Evolutionary conservation across 2,113 vertebrate genomes (phyloP).

Genomic region (Hoplias malabaricus): DNA sequence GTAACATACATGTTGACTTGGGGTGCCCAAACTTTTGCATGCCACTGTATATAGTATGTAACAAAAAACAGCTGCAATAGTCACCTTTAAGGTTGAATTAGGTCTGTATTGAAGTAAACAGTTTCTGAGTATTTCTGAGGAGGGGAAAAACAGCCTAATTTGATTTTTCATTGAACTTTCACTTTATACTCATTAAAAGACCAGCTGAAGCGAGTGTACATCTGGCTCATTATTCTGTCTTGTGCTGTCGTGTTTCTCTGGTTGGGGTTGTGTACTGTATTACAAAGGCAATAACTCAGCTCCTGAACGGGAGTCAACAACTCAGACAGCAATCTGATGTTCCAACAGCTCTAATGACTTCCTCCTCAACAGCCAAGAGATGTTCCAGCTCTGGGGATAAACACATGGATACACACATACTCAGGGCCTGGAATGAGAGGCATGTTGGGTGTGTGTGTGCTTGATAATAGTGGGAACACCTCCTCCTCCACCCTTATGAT

Average conservation of each 20-base stretch:
- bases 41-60: too few relatives aligned
- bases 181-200: not conserved
- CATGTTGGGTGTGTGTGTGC: not conserved
- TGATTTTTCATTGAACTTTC: not conserved
- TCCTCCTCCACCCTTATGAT: not conserved
- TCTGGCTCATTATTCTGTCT: not conserved
- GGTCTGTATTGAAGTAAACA: too few relatives aligned
- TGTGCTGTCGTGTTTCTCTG: not conserved
- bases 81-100: too few relatives aligned
- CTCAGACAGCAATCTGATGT: slow-evolving; percentile 23
- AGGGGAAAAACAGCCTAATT: not conserved
- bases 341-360: slow-evolving; percentile 28
- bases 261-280: not conserved
- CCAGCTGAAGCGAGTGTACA: too few relatives aligned
- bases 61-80: too few relatives aligned
- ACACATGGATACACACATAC: slow-evolving; percentile 29
- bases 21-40: too few relatives aligned
- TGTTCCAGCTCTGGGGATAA: slow-evolving; percentile 6
- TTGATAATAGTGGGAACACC: slow-evolving; percentile 28
- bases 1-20: too few relatives aligned
- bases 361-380: slow-evolving; percentile 21
- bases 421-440: slow-evolving; percentile 47
- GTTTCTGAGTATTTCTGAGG: too few relatives aligned
- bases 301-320: not conserved
- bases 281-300: not conserved